Base-by-base conservation (phyloP, 1,140 invertebrate genomes). In the Drosophila hydei region DNA sequence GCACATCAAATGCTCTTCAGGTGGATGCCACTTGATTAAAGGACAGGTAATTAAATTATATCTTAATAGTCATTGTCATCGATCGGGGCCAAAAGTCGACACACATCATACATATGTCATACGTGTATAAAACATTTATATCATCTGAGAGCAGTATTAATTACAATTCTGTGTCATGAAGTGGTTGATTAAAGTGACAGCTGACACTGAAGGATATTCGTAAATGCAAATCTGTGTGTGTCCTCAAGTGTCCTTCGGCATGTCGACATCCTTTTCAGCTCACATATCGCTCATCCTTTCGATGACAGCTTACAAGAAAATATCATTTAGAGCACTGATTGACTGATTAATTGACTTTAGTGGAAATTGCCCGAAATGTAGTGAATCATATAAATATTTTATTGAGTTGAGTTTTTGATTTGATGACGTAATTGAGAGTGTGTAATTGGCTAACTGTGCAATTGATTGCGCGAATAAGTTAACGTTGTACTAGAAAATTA, bases 1-100 rank as follows among this genome's bases (percentile, higher is more conserved):
- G 52, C 58, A 62, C 63, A 54, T 38, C 55, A 42, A 69, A 23
- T 36, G 58, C 54, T 51, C 61, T 76, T 75, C 76, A 30, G 43
- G 51, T 43, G 4, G 73, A 71, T 40, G 45, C 58, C 54, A 38
- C 36, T 58, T 45, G 38, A 40, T 42, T 27, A 19, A 69, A 58
- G 18, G 16, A 50, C 52, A 87, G 81, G 81, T 85, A 85, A 85
- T 85, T 87, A 52, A 75, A 77, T 81, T 77, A 62, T 68, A 42
- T 19, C 55, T 60, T 70, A 18, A n/a, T 27, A 61, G n/a, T 43
- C 16, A 19, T 33, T 23, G 58, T 21, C 30, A 38, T 36, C 55
- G 19, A 47, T 3, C 43, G 40, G 36, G 40, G 7, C 43, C 25
- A 6, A 63, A 55, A 70, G 50, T n/a, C 60, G 25, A 68, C 25